Percentiles rank a stretch among this genome's conserved stretches.
Conservation (phyloP, 2,113 vertebrate species). For the Sinocyclocheilus anophthalmus region DNA sequence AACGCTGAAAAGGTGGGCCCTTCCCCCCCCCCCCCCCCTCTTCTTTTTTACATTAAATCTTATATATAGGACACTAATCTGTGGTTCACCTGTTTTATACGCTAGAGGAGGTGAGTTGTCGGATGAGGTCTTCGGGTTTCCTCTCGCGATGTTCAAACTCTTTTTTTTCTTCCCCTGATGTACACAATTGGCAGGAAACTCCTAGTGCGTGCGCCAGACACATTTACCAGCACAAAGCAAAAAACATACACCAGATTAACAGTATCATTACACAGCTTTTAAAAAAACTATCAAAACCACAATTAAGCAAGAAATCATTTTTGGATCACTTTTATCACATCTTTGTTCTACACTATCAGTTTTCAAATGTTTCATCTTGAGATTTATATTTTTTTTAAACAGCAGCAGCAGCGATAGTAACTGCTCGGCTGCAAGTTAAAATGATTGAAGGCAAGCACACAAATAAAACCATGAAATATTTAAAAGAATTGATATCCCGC, state of each 20-base stretch:
- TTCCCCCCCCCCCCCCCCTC: no score
- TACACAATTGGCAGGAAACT: slow-evolving; percentile 70
- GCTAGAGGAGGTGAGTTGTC: slow-evolving; percentile 84
- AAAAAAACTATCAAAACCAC: neutral
- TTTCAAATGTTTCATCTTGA: neutral
- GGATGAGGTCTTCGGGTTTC: slow-evolving; percentile 85
- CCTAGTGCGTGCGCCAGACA: slow-evolving; percentile 63
- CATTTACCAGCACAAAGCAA: neutral
- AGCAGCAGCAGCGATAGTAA: slow-evolving; percentile 13
- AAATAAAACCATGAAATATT: slow-evolving; percentile 20
- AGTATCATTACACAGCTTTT: neutral
- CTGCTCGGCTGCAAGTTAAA: slow-evolving; percentile 32
- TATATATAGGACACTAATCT: slow-evolving; percentile 90
- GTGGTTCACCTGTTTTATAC: slow-evolving; percentile 99
- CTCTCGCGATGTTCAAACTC: slow-evolving; percentile 74
- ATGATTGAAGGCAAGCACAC: slow-evolving; percentile 39
- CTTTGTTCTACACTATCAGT: neutral
- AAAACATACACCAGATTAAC: neutral
- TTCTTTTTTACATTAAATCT: slow-evolving; percentile 49
- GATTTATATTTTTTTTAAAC: neutral
- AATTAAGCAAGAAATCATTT: neutral
- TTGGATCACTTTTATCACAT: neutral
- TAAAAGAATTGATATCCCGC: slow-evolving; percentile 57
- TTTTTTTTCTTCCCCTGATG: no score
- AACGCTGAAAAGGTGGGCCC: slow-evolving; percentile 44